A percentile compares a stretch with the other conserved stretches of the same genome.
Evolutionary conservation across 2,797 vertebrate species (phyloP).

Genomic region (Girardinus metallicus): DNA sequence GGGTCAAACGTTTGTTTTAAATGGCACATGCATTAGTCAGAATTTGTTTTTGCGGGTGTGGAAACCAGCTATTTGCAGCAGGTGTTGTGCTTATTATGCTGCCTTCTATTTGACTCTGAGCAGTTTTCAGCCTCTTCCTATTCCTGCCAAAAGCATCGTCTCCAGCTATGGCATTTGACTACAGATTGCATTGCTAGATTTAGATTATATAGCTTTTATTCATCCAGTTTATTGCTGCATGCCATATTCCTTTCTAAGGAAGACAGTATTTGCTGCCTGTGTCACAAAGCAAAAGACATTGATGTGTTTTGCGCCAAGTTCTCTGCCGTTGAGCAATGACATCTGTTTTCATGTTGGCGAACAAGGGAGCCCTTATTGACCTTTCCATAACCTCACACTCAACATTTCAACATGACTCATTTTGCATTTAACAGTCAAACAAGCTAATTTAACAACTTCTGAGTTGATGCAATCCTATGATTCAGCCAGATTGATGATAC

Average conservation of each 20-base stretch:
- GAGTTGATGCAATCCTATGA: conserved; percentile 4
- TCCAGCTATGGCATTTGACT: conserved; percentile 34
- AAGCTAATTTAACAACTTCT: conserved; percentile 15
- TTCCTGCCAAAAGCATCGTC: conserved; percentile 37
- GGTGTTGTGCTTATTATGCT: conserved; percentile 17
- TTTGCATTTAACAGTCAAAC: conserved; percentile 20
- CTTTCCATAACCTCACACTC: conserved; percentile 5
- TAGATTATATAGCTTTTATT: conserved; percentile 41
- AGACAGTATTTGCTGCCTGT: conserved; percentile 48
- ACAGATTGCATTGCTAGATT: conserved; percentile 43
- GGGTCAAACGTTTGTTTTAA: conserved; percentile 1
- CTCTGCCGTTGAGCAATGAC: conserved; percentile 47
- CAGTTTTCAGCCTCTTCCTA: conserved; percentile 16
- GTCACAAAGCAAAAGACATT: conserved; percentile 38
- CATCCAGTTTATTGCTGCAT: conserved; percentile 52
- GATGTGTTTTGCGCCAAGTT: conserved; percentile 5
- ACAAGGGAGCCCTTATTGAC: conserved; percentile 13
- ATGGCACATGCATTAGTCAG: not conserved
- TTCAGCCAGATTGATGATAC: conserved; percentile 25
- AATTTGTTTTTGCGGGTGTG: not conserved
- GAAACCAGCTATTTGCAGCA: conserved; percentile 26
- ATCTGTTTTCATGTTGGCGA: conserved; percentile 41
- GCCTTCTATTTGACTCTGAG: conserved; percentile 14
- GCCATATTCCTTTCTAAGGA: conserved; percentile 38
- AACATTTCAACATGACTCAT: conserved; percentile 4